These are phyloP conservation scores for Garrulus glandarius DNA, from an alignment of 2,797 vertebrate species.

Conservation along the genomic window DNA sequence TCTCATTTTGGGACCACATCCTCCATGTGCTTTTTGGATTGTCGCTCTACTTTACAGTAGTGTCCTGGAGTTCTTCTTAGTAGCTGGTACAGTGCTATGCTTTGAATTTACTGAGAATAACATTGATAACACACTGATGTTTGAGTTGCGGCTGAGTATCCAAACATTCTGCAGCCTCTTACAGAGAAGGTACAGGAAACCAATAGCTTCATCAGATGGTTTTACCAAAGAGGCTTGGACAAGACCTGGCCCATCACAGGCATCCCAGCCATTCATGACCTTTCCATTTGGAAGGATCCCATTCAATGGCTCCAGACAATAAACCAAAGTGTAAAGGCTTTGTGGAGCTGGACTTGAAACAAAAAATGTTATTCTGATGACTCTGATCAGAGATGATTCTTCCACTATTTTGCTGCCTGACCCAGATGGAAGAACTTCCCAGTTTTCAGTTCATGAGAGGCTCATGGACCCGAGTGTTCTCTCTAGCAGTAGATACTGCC, in stretches of 20 bases:
- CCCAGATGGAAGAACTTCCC: background rate
- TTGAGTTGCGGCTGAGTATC: background rate
- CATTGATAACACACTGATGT: background rate
- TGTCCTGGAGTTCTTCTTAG: background rate
- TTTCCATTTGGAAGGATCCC: background rate
- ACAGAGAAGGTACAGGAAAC: background rate
- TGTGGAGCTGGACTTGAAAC: background rate
- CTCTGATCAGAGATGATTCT: background rate
- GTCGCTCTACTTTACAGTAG: background rate
- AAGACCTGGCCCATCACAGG: background rate
- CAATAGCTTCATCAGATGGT: background rate
- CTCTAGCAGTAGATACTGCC: background rate
- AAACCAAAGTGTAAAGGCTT: background rate
- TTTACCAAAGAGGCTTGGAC: background rate
- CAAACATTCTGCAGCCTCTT: background rate
- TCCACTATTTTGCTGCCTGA: background rate
- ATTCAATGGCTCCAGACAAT: background rate
- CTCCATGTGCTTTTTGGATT: background rate
- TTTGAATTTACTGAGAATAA: background rate
- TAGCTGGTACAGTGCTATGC: rapidly evolving
- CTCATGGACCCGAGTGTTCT: background rate
- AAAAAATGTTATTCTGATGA: background rate
- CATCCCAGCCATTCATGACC: background rate
- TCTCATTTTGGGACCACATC: background rate
- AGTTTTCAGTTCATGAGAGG: background rate